Base-by-base conservation (phyloP, 2,888 invertebrate genomes). In the Xestia sexstrigata region DNA sequence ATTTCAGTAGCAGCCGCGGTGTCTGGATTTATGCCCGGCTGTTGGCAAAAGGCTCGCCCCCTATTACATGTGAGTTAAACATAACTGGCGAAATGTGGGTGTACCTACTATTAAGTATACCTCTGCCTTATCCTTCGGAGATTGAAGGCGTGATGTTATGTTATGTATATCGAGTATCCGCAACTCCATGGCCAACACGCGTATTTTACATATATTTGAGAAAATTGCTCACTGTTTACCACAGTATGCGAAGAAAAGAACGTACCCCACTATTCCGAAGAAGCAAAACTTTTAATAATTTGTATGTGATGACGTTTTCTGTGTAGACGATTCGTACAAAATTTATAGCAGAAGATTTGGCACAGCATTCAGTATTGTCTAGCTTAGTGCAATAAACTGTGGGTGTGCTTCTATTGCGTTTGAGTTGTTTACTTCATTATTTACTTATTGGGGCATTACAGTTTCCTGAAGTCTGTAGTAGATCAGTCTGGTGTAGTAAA, bases 271-370 rank as follows among this genome's bases (percentile, higher is more conserved):
- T 23, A 47, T 55, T 47, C 45, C 17, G 4, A 39, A 62, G 45
- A 67, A 68, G 45, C 9, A 26, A n/a, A 39, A 15, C 26, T 15
- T 26, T 62, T 66, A 78, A 70, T 83, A 68, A 88, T 81, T 75
- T 79, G 45, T 74, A 70, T 65, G 6, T 49, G 39, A 73, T 76
- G 80, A 82, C 80, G 74, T 83, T 70, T 74, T 69, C 60, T 8
- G 26, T 20, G 20, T 63, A 68, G 76, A 71, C 74, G 23, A 60
- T 65, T 83, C 76, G 66, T 75, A 78, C 20, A 68, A 77, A 83
- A 87, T 85, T 79, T 85, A 87, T 87, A 65, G 67, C 66, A 66
- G 45, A 76, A 85, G 30, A 81, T 87, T 87, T 87, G 87, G 87
- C 87, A 80, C 67, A 42, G 49, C 68, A 26, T 52, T 68, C 81